phyloP scores from a whole-genome alignment of 2,113 vertebrate species.

The Myiozetetes cayanensis region DNA sequence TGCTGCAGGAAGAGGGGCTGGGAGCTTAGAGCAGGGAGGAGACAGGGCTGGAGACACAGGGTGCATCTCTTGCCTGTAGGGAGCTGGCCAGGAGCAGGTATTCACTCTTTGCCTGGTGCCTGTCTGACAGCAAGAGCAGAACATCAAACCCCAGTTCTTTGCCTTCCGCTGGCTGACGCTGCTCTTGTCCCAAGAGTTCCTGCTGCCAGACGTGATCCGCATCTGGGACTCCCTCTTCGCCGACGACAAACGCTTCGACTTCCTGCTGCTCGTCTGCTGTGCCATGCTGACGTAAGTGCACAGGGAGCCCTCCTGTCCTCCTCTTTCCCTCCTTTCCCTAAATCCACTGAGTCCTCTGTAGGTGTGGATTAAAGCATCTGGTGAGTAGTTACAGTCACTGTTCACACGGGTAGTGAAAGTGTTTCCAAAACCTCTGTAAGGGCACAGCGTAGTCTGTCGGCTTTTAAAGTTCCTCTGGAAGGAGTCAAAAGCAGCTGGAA shows the following conservation, averaged over 20 bases:
- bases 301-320: not conserved
- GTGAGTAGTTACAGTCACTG: not conserved
- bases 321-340: not conserved
- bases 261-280: conserved; percentile 94
- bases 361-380: not conserved
- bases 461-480: not conserved
- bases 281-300: conserved; percentile 93
- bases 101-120: conserved; percentile 26
- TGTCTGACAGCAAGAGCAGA: conserved; percentile 91
- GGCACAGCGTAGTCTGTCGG: not conserved
- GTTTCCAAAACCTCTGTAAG: not conserved
- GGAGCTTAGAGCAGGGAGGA: not conserved
- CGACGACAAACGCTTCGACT: conserved; percentile 89
- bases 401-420: not conserved
- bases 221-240: conserved; percentile 98
- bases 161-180: conserved; percentile 98
- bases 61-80: not conserved
- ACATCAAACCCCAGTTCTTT: conserved; percentile 98
- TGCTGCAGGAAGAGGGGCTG: not conserved
- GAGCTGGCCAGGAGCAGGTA: not conserved
- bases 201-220: conserved; percentile 94
- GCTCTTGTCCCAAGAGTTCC: conserved; percentile 95
- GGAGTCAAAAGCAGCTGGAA: not conserved
- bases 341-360: not conserved
- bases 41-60: not conserved